These are phyloP conservation scores for Agrotis puta DNA, from an alignment of 2,888 invertebrate species.

Conservation along the genomic window DNA sequence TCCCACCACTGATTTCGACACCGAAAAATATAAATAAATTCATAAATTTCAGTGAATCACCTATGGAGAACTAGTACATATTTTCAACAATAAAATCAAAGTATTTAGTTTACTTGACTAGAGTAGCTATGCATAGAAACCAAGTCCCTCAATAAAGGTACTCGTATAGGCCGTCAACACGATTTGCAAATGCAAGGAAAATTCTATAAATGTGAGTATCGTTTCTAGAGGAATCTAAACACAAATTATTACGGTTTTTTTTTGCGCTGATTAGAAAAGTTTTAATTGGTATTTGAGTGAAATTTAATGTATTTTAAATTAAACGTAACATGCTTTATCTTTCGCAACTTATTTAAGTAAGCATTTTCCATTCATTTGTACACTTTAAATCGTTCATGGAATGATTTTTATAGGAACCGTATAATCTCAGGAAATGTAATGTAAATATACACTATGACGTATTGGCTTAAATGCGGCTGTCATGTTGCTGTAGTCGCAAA, in stretches of 20 bases:
- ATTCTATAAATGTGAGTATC: slow-evolving; percentile 5
- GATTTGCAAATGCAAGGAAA: slow-evolving; percentile 37
- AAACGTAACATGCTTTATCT: neutral
- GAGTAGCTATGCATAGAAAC: slow-evolving; percentile 6
- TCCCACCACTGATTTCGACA: no score
- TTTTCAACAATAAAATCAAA: no score
- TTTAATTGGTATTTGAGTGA: slow-evolving; percentile 8
- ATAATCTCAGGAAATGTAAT: no score
- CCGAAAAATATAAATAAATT: no score
- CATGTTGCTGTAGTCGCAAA: no score
- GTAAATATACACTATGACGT: no score
- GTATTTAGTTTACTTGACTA: slow-evolving; percentile 15
- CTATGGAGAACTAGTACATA: no score
- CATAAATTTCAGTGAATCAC: no score
- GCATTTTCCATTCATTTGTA: neutral
- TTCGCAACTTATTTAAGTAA: neutral
- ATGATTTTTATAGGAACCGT: neutral
- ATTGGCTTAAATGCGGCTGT: no score
- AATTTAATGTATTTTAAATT: slow-evolving; percentile 15
- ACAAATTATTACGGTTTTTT: slow-evolving; percentile 8
- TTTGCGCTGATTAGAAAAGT: slow-evolving; percentile 8
- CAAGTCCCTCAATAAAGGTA: slow-evolving; percentile 29
- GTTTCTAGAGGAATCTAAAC: slow-evolving; percentile 11
- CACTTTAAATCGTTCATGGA: no score
- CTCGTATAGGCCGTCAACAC: slow-evolving; percentile 11